Evolutionary conservation across 2,113 vertebrate genomes (phyloP), one percentile per base, ranked within the genome.

Genomic region (Bufo gargarizans): DNA sequence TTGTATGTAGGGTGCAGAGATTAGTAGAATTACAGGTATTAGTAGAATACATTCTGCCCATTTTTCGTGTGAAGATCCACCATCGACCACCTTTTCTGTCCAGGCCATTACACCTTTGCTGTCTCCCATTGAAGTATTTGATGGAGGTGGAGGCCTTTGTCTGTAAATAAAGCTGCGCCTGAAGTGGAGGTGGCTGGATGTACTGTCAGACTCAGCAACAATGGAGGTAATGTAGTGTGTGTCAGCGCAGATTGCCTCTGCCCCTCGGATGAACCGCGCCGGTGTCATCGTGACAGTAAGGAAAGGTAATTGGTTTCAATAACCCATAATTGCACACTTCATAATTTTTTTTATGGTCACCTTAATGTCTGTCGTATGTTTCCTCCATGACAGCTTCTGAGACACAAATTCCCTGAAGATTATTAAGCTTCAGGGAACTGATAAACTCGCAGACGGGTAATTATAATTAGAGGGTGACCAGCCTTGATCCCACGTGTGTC

Each of bases 231-330:
- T 82, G 56, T 78, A 78, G 58, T 53, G 4, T n/a, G 3, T 63
- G 84, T 63, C 84, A n/a, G 14, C 43, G 45, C 58, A 74, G 55
- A 82, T 82, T 82, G 78, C 49, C 43, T 76, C 79, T 88, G 86
- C 65, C 86, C 86, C 58, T n/a, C n/a, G 67, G 65, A 61, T 88
- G 86, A 88, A 88, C 86, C 71, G 81, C 65, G 22, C 53, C 67
- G 12, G 22, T 82, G 78, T 76, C 86, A 82, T 82, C 63, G 47
- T 74, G 67, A 72, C 67, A 88, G 79, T 82, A 76, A n/a, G 43
- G 53, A 43, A 87, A 76, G 77, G 67, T 87, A 88, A 88, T 88
- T 82, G 86, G 65, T 76, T 88, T 76, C 86, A 61, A 88, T 88
- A 88, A 88, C 78, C 78, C 79, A 49, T 88, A 88, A 88, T 88